A percentile compares a stretch with the other conserved stretches of the same genome.
phyloP scores from a whole-genome alignment of 1,140 invertebrate genomes.

The Luehdorfia chinensis region DNA sequence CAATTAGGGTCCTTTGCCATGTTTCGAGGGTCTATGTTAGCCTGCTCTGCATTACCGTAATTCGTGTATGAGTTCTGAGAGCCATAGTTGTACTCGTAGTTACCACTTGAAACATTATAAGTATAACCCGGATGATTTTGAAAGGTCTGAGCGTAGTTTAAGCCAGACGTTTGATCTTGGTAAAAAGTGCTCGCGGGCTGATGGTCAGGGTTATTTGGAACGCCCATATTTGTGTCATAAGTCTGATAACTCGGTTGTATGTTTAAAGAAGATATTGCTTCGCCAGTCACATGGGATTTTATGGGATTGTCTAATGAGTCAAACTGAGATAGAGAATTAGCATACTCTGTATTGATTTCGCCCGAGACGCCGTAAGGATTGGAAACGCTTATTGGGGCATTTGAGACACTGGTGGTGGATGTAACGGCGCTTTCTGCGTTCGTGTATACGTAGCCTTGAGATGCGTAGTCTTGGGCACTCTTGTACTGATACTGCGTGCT shows the following conservation, averaged over 20 bases:
- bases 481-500: constrained; percentile 38
- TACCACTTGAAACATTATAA: constrained; percentile 66
- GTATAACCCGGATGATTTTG: constrained; percentile 77
- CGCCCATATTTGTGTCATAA: constrained; percentile 26
- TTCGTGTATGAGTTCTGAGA: constrained; percentile 65
- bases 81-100: constrained; percentile 77
- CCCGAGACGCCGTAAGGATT: constrained; percentile 24
- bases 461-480: constrained; percentile 29
- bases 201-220: constrained; percentile 16
- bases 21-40: constrained; percentile 30
- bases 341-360: constrained; percentile 30
- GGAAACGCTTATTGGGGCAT: constrained; percentile 20
- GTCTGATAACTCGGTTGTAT: constrained; percentile 40
- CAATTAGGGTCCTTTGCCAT: constrained; percentile 39
- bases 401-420: constrained; percentile 32
- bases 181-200: constrained; percentile 24
- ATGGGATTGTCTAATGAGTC: constrained; percentile 61
- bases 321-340: constrained; percentile 38
- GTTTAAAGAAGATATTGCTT: constrained; percentile 42
- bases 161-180: constrained; percentile 27
- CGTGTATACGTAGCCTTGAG: constrained; percentile 47
- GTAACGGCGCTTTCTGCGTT: constrained; percentile 37
- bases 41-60: constrained; percentile 29
- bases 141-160: constrained; percentile 55
- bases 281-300: constrained; percentile 67